phyloP scores from a whole-genome alignment of 2,113 vertebrate species.

The Hyla sarda region DNA sequence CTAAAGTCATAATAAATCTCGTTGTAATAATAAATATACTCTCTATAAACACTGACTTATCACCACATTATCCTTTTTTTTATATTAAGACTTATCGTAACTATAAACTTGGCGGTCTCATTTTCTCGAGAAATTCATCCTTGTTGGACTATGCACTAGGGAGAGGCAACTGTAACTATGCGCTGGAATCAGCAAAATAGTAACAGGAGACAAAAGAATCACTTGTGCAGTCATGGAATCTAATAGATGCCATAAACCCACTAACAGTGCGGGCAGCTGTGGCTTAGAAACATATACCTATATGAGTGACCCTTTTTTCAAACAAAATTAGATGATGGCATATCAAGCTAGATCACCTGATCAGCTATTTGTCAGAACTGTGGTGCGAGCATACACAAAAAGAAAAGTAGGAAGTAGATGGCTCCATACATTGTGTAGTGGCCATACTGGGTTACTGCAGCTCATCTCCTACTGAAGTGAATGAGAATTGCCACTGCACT shows the following conservation, averaged over 20 bases:
- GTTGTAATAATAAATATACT: background rate
- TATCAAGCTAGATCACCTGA: too few species aligned
- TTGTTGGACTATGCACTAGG: constrained; percentile 46
- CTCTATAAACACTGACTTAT: background rate
- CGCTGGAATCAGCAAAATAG: background rate
- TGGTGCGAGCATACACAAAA: too few species aligned
- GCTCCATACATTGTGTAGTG: too few species aligned
- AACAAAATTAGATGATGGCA: too few species aligned
- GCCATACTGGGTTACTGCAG: too few species aligned
- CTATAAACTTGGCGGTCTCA: background rate
- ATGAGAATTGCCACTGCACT: too few species aligned
- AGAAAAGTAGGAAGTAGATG: too few species aligned
- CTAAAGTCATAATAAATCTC: background rate
- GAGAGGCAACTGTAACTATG: constrained; percentile 35
- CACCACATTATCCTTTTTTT: background rate
- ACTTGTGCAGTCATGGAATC: background rate
- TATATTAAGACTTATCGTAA: background rate
- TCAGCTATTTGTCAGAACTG: too few species aligned
- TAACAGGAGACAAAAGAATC: background rate
- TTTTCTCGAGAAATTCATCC: constrained; percentile 24
- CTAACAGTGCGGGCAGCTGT: background rate
- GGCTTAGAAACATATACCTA: too few species aligned
- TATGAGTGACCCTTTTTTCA: too few species aligned
- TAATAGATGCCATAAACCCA: background rate
- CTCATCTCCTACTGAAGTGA: too few species aligned